These are phyloP conservation scores for Dasyurus viverrinus DNA, from an alignment of 2,113 vertebrate species.

Conservation along the genomic window DNA sequence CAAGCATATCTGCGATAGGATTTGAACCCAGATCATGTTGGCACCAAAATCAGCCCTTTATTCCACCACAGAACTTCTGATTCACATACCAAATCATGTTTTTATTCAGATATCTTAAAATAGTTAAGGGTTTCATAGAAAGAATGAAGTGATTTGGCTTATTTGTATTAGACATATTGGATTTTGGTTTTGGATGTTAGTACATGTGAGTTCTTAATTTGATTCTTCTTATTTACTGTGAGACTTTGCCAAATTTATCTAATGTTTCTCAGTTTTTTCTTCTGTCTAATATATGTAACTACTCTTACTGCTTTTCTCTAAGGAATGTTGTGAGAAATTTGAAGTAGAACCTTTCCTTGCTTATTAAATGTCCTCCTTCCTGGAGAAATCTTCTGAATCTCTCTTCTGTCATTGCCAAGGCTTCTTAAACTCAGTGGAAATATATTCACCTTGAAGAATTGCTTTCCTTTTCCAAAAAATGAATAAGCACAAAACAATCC, in stretches of 20 bases:
- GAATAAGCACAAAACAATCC: neutral
- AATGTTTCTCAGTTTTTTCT: neutral
- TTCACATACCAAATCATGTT: neutral
- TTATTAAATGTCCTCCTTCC: neutral
- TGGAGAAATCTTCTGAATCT: neutral
- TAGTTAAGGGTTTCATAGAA: neutral
- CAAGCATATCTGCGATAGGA: neutral
- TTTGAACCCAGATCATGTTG: neutral
- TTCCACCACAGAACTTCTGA: neutral
- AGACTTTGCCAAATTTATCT: neutral
- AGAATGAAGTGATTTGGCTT: neutral
- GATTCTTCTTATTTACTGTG: neutral
- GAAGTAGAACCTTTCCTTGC: neutral
- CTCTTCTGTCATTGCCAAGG: neutral
- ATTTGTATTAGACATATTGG: neutral
- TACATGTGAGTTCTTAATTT: neutral
- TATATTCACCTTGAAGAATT: neutral
- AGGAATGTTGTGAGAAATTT: neutral
- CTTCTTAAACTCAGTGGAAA: neutral
- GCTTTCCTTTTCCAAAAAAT: neutral
- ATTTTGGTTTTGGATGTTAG: neutral
- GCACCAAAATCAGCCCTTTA: neutral
- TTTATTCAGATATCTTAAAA: neutral
- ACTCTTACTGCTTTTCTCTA: neutral
- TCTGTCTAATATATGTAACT: neutral